Percentiles rank a stretch among this genome's conserved stretches.
Evolutionary conservation across 2,888 invertebrate species (phyloP).

Genomic region (Acronicta aceris): DNA sequence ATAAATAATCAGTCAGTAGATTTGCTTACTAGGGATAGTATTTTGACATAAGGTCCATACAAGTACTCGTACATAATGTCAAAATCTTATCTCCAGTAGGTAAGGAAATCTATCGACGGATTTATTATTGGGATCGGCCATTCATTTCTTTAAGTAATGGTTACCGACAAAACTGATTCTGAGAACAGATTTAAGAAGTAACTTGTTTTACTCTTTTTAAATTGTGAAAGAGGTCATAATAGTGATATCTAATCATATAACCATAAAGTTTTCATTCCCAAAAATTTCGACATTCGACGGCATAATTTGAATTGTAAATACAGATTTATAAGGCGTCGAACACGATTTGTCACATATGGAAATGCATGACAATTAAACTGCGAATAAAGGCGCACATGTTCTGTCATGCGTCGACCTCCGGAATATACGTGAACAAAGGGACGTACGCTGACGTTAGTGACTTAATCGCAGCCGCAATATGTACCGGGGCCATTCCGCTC

Average conservation of each 20-base stretch:
- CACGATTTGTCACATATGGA: conserved; percentile 34
- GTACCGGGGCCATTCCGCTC: conserved; percentile 79
- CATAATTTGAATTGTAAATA: conserved; percentile 24
- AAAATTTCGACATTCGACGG: neutral
- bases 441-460: conserved; percentile 61
- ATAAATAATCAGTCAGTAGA: too few species aligned
- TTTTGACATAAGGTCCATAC: too few species aligned
- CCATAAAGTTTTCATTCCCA: neutral
- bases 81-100: too few species aligned
- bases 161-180: conserved; percentile 10
- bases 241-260: neutral
- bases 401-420: conserved; percentile 44
- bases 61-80: too few species aligned
- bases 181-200: conserved; percentile 1
- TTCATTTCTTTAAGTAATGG: too few species aligned
- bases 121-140: too few species aligned
- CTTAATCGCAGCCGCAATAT: conserved; percentile 59
- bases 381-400: conserved; percentile 35
- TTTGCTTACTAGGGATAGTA: too few species aligned
- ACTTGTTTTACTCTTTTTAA: conserved; percentile 1
- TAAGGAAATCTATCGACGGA: too few species aligned
- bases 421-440: conserved; percentile 26
- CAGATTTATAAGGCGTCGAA: conserved; percentile 10
- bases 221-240: neutral
- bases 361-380: conserved; percentile 32